A percentile compares a stretch with the other conserved stretches of the same genome.
Evolutionary conservation across 2,797 vertebrate genomes (phyloP).

Genomic region (Glyptemys insculpta): DNA sequence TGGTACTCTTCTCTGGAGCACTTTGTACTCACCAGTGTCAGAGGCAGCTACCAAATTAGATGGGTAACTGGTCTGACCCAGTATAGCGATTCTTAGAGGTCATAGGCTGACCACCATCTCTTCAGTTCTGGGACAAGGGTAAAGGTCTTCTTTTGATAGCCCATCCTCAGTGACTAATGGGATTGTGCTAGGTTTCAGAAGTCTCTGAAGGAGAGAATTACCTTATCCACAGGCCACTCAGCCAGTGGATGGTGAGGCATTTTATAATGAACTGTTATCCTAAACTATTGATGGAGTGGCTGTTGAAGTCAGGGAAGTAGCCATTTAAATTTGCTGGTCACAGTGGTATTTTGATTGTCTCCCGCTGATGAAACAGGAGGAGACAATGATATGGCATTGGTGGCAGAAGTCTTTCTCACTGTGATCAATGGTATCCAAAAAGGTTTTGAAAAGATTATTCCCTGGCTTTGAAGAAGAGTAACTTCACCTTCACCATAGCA

Average conservation of each 20-base stretch:
- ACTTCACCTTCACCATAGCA: neutral
- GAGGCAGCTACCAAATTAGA: neutral
- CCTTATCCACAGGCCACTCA: neutral
- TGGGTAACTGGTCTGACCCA: neutral
- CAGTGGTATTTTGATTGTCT: accelerated
- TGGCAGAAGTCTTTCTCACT: neutral
- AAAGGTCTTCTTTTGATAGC: neutral
- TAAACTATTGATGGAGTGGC: neutral
- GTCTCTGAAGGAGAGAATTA: neutral
- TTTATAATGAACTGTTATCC: neutral
- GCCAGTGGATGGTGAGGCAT: neutral
- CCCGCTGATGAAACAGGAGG: accelerated
- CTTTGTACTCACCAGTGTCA: too few species aligned
- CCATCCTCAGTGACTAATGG: neutral
- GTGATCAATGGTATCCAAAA: neutral
- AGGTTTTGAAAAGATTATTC: neutral
- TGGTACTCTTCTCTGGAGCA: neutral
- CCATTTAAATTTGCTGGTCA: neutral
- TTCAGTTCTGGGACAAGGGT: neutral
- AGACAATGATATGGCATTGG: neutral
- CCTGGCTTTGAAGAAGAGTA: neutral
- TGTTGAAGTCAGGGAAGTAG: neutral
- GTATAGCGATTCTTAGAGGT: neutral
- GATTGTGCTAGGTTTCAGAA: neutral
- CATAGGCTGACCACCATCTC: neutral